A percentile compares a stretch with the other conserved stretches of the same genome.
Conservation (phyloP, 1,140 invertebrate species). For the Paralvinella palmiformis region DNA sequence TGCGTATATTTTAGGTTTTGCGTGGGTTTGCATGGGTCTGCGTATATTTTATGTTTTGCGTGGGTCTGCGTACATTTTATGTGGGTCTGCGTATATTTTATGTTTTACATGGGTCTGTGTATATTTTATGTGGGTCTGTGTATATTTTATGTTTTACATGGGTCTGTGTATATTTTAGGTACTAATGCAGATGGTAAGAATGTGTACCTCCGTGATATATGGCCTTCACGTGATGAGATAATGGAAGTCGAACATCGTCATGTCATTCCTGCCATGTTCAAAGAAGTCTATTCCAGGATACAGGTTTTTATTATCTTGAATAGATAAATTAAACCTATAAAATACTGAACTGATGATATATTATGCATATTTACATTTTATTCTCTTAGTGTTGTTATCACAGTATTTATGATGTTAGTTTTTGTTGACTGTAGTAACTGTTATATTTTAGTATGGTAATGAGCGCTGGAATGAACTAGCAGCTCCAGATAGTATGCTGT, state of each 20-base stretch:
- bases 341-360: not conserved
- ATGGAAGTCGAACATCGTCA: conserved; percentile 79
- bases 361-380: conserved; percentile 14
- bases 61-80: too few species aligned
- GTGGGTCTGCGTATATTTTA: too few species aligned
- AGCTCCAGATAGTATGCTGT: conserved; percentile 75
- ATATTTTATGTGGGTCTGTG: too few species aligned
- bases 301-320: conserved; percentile 29
- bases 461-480: conserved; percentile 75
- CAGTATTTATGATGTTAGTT: not conserved
- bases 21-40: too few species aligned
- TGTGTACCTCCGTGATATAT: conserved; percentile 87
- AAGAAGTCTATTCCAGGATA: conserved; percentile 79
- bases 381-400: not conserved
- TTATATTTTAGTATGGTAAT: conserved; percentile 65
- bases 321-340: not conserved
- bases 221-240: conserved; percentile 88
- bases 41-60: too few species aligned
- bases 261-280: conserved; percentile 97
- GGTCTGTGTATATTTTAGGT: too few species aligned
- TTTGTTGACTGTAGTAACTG: not conserved
- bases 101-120: too few species aligned
- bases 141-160: too few species aligned
- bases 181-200: conserved; percentile 62
- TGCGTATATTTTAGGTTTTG: too few species aligned